Evolutionary conservation across 2,888 invertebrate genomes (phyloP), one percentile per base, ranked within the genome.

Genomic region (Orthosia cruda): DNA sequence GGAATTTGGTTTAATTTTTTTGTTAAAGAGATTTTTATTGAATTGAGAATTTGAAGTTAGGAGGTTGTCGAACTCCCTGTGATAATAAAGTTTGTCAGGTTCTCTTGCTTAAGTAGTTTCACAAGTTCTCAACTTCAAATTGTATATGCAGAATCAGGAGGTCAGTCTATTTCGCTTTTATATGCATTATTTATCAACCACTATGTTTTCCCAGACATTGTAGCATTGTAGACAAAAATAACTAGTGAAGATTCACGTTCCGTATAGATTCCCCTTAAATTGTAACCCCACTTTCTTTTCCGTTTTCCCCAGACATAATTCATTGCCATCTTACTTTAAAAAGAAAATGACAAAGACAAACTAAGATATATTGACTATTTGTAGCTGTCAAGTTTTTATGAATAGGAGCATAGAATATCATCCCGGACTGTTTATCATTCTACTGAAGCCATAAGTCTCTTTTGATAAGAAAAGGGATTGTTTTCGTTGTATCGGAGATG

Each of bases 381-480:
- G 62, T 58, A 50, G 45, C 45, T 12, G 68, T 69, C 78, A 69
- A 66, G 54, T 57, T 77, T 81, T 81, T 80, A 54, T 67, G 54
- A 65, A 81, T 20, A 71, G 12, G 3, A 40, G 55, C 18, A 64
- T 67, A 23, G 40, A 58, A 40, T 61, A 57, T 63, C 70, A 55
- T 62, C 20, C 32, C 20, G n/a, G 15, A 1, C 54, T 23, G 57
- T 81, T 81, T 72, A 65, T 80, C 64, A 71, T 77, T 54, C 20
- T 45, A 20, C 26, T 47, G 11, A 40, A 66, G 68, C 62, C 26
- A 67, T 82, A 77, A 26, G 62, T 78, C 63, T 52, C 18, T 58
- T 40, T 66, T 73, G 55, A 77, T 77, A 81, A 83, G 47, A 73
- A 67, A 72, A 73, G 58, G 58, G 72, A 40, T 67, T 66, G 81